Conservation (phyloP, 2,888 invertebrate species). For the Drosophila gaucha region DNA sequence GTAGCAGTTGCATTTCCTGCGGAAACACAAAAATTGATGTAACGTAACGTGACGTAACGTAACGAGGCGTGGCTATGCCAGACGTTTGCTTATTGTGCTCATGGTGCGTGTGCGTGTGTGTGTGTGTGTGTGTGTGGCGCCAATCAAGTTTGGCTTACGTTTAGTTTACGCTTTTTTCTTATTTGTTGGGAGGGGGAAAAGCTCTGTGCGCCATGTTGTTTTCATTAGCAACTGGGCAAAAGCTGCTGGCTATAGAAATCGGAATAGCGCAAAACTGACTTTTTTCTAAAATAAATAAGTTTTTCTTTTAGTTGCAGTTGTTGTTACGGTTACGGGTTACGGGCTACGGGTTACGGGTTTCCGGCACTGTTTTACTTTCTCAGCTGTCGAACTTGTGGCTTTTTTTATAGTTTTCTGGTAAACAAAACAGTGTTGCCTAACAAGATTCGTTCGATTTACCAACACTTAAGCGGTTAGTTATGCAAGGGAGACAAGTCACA, state of each 20-base stretch:
- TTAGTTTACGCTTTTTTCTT: conserved; percentile 66
- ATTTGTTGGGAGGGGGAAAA: conserved; percentile 16
- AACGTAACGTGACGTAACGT: conserved; percentile 79
- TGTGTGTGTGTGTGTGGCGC: conserved; percentile 50
- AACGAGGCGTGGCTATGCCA: conserved; percentile 67
- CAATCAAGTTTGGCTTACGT: conserved; percentile 79
- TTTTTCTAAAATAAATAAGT: conserved; percentile 73
- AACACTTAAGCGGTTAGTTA: conserved; percentile 19
- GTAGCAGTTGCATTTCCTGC: conserved; percentile 77
- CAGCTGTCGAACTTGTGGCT: conserved; percentile 56
- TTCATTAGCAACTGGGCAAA: conserved; percentile 57
- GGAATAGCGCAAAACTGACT: conserved; percentile 53
- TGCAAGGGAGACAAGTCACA: conserved; percentile 1
- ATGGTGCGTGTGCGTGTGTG: conserved; percentile 20
- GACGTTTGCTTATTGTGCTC: conserved; percentile 51
- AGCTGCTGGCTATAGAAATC: conserved; percentile 40
- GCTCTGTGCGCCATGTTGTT: conserved; percentile 70
- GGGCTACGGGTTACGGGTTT: conserved; percentile 8
- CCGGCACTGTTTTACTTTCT: conserved; percentile 29
- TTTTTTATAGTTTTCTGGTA: conserved; percentile 33
- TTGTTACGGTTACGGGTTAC: conserved; percentile 22
- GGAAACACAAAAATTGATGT: conserved; percentile 79
- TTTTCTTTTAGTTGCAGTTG: conserved; percentile 40
- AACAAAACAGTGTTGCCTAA: conserved; percentile 41
- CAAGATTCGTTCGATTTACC: conserved; percentile 35